Conservation (phyloP, 1,140 invertebrate species). For the Zaprionus ornatus region DNA sequence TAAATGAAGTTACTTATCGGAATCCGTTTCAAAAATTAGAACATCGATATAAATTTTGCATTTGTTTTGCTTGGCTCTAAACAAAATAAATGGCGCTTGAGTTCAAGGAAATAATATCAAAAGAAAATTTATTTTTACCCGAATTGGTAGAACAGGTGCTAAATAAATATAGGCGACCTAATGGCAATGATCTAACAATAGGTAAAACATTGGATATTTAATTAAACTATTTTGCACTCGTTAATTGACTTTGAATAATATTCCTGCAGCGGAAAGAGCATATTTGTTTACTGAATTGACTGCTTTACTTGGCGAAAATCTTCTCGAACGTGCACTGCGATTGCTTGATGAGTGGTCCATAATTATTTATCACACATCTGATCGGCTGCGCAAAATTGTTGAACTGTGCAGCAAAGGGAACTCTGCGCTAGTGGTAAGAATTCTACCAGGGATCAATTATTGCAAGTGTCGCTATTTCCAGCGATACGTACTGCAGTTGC, state of each 20-base stretch:
- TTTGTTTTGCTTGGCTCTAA: not conserved
- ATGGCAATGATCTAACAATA: conserved; percentile 2
- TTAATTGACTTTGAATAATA: not conserved
- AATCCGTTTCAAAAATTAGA: not conserved
- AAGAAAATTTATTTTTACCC: conserved; percentile 33
- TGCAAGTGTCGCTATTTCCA: conserved; percentile 59
- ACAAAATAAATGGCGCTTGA: conserved; percentile 27
- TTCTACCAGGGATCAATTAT: conserved; percentile 56
- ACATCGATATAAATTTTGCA: not conserved
- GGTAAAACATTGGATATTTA: not conserved
- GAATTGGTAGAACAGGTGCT: conserved; percentile 31
- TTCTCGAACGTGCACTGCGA: conserved; percentile 41
- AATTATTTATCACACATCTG: conserved; percentile 36
- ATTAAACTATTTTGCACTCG: not conserved
- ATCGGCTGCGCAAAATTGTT: conserved; percentile 11
- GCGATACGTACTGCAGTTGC: conserved; percentile 38
- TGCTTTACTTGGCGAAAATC: conserved; percentile 36
- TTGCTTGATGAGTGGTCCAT: conserved; percentile 52
- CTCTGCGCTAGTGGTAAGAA: conserved; percentile 13
- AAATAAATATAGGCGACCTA: conserved; percentile 17
- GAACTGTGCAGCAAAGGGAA: conserved; percentile 45
- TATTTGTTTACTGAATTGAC: conserved; percentile 38
- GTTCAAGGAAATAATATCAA: not conserved
- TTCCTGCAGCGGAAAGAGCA: conserved; percentile 5
- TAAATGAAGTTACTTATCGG: not conserved